Base-by-base conservation (phyloP, 2,888 invertebrate species). In the Drosophila quasianomalipes region DNA sequence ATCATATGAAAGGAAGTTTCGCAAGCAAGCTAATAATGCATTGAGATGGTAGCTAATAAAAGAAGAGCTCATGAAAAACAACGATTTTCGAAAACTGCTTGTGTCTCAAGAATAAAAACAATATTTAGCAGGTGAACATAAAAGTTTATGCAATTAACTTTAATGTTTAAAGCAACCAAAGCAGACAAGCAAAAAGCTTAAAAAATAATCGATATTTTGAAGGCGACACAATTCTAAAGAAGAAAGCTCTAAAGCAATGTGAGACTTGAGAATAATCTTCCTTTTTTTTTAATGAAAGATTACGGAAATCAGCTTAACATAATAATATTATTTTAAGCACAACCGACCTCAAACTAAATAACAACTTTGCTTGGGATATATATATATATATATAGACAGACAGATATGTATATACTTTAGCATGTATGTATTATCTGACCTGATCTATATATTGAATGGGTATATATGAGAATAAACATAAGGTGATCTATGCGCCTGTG, bases 401-500 rank as follows among this genome's bases (percentile, higher is more conserved):
- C 0, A 26, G 26, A 47, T 9, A 16, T 2, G 16, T 26, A 47
- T 16, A 19, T 28, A 51, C 51, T 14, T 19, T 12, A 10, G 10
- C 30, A 39, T 33, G 35, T 52, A 37, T 47, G 16, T 35, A 22
- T 33, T 54, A 55, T 51, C 55, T 26, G 9, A 49, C 3, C 28
- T 9, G 67, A 67, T 69, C 51, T 37, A 30, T 26, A 31, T 31
- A 37, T 22, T 12, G 28, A 37, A 26, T 41, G 26, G 51, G 33
- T 47, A 66, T 54, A 5, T 26, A 35, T 35, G 19, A 41, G 54
- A 19, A 9, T 70, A 44, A 60, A 62, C 47, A 65, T 71, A 74
- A 77, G 83, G 83, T 83, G 83, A 83, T 82, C 81, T 83, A 82
- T 83, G 74, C 57, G 54, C 4, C 35, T 71, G 78, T 82, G 82